Conservation (phyloP, 1,140 invertebrate genomes). For the Calliphora vicina region DNA sequence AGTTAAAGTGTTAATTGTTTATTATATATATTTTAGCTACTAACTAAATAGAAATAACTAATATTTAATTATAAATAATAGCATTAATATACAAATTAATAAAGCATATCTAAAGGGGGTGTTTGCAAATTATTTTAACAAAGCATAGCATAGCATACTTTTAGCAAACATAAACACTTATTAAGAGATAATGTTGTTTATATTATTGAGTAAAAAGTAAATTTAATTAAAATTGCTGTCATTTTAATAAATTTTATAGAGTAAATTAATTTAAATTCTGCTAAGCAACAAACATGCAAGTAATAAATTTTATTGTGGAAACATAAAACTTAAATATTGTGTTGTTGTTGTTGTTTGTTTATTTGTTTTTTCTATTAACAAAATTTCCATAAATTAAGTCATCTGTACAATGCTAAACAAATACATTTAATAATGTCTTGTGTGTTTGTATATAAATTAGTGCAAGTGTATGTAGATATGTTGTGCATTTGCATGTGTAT, state of each 20-base stretch:
- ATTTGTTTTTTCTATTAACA: conserved; percentile 3
- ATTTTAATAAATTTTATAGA: neutral
- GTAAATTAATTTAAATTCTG: conserved; percentile 1
- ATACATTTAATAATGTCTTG: neutral
- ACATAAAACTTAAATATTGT: neutral
- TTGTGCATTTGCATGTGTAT: neutral
- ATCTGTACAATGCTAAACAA: neutral
- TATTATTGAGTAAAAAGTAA: neutral
- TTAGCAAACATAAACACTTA: neutral
- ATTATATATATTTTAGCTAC: neutral
- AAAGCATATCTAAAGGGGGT: no score
- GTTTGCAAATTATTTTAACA: no score
- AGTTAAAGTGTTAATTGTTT: conserved; percentile 45
- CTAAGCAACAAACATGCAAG: neutral
- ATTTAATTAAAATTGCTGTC: conserved; percentile 14
- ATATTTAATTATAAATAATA: neutral
- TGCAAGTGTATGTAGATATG: neutral
- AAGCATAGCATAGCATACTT: neutral
- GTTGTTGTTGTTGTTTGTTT: neutral
- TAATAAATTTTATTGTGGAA: neutral
- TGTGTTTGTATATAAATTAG: no score
- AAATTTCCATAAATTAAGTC: conserved; percentile 5
- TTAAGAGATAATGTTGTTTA: neutral
- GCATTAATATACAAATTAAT: neutral
- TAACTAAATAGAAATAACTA: neutral